A percentile compares a stretch with the other conserved stretches of the same genome.
Evolutionary conservation across 1,140 invertebrate genomes (phyloP).

Genomic region (Drosophila lacertosa): DNA sequence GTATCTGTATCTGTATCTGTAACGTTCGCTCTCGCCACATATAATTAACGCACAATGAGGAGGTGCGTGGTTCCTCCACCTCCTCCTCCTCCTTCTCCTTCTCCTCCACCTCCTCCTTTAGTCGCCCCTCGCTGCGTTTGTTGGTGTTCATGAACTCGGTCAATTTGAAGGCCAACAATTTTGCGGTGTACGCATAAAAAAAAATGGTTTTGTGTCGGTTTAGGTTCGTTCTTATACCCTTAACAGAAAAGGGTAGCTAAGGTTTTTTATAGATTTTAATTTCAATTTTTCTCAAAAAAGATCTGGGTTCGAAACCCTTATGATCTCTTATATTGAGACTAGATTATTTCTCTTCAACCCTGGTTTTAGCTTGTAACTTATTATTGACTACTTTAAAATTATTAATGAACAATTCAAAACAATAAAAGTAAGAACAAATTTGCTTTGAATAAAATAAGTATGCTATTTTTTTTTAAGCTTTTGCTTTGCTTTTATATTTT

Average conservation of each 20-base stretch:
- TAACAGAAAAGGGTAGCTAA: slow-evolving; percentile 6
- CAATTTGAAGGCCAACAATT: slow-evolving; percentile 80
- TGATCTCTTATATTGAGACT: no score
- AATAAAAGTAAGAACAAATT: no score
- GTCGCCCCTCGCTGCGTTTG: slow-evolving; percentile 35
- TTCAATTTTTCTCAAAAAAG: no score
- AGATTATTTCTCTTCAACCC: no score
- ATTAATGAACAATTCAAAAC: no score
- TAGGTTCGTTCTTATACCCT: slow-evolving; percentile 28
- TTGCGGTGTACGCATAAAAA: slow-evolving; percentile 76
- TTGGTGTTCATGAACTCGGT: slow-evolving; percentile 76
- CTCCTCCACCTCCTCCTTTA: slow-evolving; percentile 16
- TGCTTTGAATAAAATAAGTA: no score
- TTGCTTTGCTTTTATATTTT: not conserved
- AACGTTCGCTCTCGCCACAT: slow-evolving; percentile 56
- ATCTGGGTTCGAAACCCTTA: no score
- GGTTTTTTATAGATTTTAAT: not conserved
- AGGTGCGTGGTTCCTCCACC: slow-evolving; percentile 57
- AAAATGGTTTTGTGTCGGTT: slow-evolving; percentile 36
- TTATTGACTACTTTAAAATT: no score
- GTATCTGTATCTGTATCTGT: slow-evolving; percentile 31
- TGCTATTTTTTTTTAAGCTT: not conserved
- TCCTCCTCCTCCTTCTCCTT: not conserved
- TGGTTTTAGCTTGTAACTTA: no score
- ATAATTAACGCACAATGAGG: slow-evolving; percentile 81